Conservation (phyloP, 1,140 invertebrate species). For the Heliconius hewitsoni region DNA sequence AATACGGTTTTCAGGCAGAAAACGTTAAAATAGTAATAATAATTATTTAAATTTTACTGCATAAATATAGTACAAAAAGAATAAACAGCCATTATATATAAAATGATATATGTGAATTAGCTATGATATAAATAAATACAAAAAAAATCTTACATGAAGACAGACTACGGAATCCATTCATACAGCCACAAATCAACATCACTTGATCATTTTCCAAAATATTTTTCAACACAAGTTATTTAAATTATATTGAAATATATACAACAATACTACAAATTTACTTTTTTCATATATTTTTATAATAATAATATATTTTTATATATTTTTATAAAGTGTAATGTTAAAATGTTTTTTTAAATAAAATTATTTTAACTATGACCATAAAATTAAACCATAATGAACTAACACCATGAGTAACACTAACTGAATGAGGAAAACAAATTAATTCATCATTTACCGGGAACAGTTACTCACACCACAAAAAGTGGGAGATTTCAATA, state of each 20-base stretch:
- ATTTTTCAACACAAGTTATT: background rate
- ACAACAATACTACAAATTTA: background rate
- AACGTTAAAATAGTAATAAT: too few species aligned
- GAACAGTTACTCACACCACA: conserved; percentile 43
- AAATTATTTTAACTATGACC: background rate
- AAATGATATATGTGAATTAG: too few species aligned
- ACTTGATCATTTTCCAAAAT: conserved; percentile 16
- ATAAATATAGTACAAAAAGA: too few species aligned
- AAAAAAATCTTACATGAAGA: conserved; percentile 45
- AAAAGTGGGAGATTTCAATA: conserved; percentile 30
- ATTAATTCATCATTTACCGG: conserved; percentile 43
- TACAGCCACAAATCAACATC: conserved; percentile 48
- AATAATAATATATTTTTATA: background rate
- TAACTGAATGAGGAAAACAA: conserved; percentile 42
- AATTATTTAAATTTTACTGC: background rate
- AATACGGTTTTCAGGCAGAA: too few species aligned
- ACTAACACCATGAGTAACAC: conserved; percentile 16
- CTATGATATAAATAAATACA: background rate
- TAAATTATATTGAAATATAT: background rate
- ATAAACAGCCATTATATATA: too few species aligned
- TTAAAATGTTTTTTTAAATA: background rate
- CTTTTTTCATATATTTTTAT: background rate
- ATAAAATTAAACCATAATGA: conserved; percentile 1
- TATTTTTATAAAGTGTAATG: background rate
- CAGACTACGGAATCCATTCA: conserved; percentile 44